These are phyloP conservation scores for Dynastes grantii DNA, from an alignment of 2,888 invertebrate genomes.

Conservation along the genomic window DNA sequence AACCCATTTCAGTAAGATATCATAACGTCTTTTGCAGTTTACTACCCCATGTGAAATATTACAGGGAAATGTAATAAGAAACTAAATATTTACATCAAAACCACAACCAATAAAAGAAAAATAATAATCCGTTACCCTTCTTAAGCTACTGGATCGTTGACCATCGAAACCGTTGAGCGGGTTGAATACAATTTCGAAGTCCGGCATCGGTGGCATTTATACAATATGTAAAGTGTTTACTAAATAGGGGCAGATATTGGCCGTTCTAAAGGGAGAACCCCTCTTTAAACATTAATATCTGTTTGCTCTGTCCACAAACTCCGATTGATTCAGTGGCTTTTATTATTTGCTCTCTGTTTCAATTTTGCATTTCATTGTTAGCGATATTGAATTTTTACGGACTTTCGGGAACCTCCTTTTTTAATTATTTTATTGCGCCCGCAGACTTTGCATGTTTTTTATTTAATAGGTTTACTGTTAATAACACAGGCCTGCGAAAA, in stretches of 20 bases:
- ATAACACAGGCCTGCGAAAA: not conserved
- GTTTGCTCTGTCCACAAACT: constrained; percentile 61
- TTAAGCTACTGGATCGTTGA: too few species aligned
- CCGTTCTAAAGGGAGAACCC: constrained; percentile 54
- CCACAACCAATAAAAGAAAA: too few species aligned
- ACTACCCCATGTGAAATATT: too few species aligned
- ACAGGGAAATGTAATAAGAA: too few species aligned
- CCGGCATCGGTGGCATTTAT: constrained; percentile 50
- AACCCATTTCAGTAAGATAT: too few species aligned
- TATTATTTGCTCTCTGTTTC: constrained; percentile 59
- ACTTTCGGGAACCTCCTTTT: constrained; percentile 10
- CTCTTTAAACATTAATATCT: constrained; percentile 61
- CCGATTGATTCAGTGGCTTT: constrained; percentile 61
- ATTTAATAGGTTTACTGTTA: not conserved
- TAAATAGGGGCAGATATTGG: constrained; percentile 58
- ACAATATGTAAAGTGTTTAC: constrained; percentile 61
- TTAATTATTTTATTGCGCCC: constrained; percentile 20
- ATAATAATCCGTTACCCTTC: too few species aligned
- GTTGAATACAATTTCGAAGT: constrained; percentile 37
- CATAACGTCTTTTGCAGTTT: too few species aligned
- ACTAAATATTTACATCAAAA: not conserved
- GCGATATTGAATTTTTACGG: constrained; percentile 57
- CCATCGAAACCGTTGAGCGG: constrained; percentile 4
- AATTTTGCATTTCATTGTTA: constrained; percentile 57
- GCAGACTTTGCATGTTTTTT: constrained; percentile 3